Evolutionary conservation across 2,797 vertebrate species (phyloP).

Genomic region (Lithobates pipiens): DNA sequence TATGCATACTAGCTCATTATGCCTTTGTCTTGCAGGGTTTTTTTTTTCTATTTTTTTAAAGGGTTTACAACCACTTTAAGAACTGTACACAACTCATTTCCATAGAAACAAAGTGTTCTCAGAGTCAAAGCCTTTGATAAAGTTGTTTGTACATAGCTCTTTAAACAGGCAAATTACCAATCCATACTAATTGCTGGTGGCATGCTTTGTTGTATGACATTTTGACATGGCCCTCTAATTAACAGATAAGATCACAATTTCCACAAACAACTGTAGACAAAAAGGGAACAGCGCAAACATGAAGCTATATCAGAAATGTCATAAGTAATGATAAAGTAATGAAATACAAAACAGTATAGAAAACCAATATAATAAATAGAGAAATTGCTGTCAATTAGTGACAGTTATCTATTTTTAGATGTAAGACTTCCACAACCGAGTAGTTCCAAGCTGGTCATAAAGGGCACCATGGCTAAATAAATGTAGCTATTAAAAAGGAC

Average conservation of each 20-base stretch:
- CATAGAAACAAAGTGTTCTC: constrained; percentile 34
- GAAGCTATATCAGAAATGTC: neutral
- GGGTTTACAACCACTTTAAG: too few relatives aligned
- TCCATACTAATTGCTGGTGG: neutral
- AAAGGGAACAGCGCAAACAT: neutral
- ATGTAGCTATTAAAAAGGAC: too few relatives aligned
- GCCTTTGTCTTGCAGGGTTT: too few relatives aligned
- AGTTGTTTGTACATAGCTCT: constrained; percentile 5
- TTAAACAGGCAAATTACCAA: neutral
- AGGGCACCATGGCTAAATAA: too few relatives aligned
- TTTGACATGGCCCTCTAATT: neutral
- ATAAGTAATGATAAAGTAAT: neutral
- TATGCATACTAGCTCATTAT: too few relatives aligned
- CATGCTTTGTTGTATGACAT: neutral
- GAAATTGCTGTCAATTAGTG: too few relatives aligned
- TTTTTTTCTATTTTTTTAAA: too few relatives aligned
- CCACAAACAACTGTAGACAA: neutral
- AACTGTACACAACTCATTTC: neutral
- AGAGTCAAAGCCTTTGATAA: neutral
- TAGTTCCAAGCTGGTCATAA: too few relatives aligned
- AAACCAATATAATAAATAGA: too few relatives aligned
- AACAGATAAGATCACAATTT: constrained; percentile 4
- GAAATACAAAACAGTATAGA: too few relatives aligned
- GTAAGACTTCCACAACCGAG: too few relatives aligned
- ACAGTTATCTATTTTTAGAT: too few relatives aligned